Percentiles rank a stretch among this genome's conserved stretches.
These are phyloP conservation scores for Eupithecia exiguata DNA, from an alignment of 2,888 invertebrate genomes.

Conservation along the genomic window DNA sequence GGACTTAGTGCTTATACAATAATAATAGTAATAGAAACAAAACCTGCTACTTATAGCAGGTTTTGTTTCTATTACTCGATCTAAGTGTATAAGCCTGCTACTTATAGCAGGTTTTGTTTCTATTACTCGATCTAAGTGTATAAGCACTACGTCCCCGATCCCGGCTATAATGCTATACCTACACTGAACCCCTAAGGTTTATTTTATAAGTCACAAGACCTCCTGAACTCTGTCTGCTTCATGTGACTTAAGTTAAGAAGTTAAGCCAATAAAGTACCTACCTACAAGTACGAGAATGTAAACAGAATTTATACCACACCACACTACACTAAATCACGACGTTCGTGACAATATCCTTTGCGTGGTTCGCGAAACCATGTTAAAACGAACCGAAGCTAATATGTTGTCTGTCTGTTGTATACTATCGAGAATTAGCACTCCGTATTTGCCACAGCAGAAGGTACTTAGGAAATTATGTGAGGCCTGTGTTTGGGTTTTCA, in stretches of 20 bases:
- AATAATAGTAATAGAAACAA: too few relatives aligned
- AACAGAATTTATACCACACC: background rate
- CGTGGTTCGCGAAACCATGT: constrained; percentile 50
- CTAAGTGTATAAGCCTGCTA: too few relatives aligned
- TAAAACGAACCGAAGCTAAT: constrained; percentile 41
- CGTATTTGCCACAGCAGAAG: constrained; percentile 2
- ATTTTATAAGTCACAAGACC: background rate
- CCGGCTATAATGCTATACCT: too few relatives aligned
- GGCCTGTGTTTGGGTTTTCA: background rate
- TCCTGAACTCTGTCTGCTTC: background rate
- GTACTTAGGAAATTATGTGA: constrained; percentile 1
- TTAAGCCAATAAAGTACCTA: background rate
- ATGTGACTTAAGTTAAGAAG: background rate
- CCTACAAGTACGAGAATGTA: background rate
- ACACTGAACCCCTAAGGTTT: too few relatives aligned
- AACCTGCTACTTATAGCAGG: too few relatives aligned
- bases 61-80: too few relatives aligned
- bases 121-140: too few relatives aligned
- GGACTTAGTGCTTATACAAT: too few relatives aligned
- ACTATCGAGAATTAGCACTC: constrained; percentile 23
- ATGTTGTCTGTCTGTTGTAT: constrained; percentile 18
- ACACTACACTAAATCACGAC: constrained; percentile 42
- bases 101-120: too few relatives aligned
- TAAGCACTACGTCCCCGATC: too few relatives aligned
- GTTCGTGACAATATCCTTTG: constrained; percentile 57